A percentile compares a stretch with the other conserved stretches of the same genome.
These are phyloP conservation scores for Puffinus mauretanicus DNA, from an alignment of 2,113 vertebrate species.

Conservation along the genomic window DNA sequence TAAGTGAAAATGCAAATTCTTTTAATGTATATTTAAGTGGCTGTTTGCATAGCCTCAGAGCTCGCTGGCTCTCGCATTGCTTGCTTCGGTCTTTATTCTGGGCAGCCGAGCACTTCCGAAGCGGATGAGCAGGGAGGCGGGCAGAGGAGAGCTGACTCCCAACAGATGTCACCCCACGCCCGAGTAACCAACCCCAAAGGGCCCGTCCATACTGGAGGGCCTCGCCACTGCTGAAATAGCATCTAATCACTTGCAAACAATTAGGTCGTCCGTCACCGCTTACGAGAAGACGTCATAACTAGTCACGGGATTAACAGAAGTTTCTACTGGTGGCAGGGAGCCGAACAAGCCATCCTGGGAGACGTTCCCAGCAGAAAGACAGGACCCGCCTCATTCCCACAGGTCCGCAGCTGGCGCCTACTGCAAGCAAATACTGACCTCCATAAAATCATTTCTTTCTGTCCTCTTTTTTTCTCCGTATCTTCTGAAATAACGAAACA, in stretches of 20 bases:
- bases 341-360: not conserved
- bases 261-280: not conserved
- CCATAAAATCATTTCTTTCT: not conserved
- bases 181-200: not conserved
- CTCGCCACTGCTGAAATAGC: not conserved
- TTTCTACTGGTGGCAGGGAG: not conserved
- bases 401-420: not conserved
- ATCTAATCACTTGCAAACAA: not conserved
- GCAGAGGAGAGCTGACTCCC: not conserved
- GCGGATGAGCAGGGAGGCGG: not conserved
- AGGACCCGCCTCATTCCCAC: not conserved
- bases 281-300: rapidly evolving
- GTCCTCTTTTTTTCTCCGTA: not conserved
- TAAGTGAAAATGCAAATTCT: not conserved
- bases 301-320: not conserved
- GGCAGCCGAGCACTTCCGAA: not conserved
- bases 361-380: not conserved
- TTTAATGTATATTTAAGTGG: not conserved
- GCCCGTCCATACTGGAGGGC: not conserved
- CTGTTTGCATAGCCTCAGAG: not conserved
- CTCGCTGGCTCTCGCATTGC: not conserved
- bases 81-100: not conserved
- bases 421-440: not conserved
- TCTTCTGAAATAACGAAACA: not conserved
- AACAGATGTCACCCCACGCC: not conserved